Evolutionary conservation across 2,113 vertebrate genomes (phyloP).

Genomic region (Cyprinus carpio): DNA sequence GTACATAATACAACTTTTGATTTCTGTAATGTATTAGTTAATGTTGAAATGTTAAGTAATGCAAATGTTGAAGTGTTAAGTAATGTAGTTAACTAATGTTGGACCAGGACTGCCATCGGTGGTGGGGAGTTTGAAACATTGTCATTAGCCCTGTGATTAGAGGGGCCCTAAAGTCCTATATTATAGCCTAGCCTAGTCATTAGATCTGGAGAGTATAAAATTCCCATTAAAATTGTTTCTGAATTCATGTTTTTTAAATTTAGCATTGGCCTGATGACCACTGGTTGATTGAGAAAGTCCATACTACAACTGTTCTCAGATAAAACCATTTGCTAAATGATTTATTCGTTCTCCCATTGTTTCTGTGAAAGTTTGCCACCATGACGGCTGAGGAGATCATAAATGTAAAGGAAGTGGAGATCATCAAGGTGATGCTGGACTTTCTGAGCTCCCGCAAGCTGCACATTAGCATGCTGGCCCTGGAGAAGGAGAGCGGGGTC

Average conservation of each 20-base stretch:
- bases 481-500: conserved; percentile 96
- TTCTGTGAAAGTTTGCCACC: conserved; percentile 69
- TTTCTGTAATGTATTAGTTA: not conserved
- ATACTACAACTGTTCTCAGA: not conserved
- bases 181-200: not conserved
- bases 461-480: conserved; percentile 96
- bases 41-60: not conserved
- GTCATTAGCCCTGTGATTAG: not conserved
- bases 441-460: conserved; percentile 95
- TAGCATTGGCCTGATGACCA: not conserved
- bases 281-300: not conserved
- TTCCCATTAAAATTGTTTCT: no score
- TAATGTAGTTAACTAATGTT: not conserved
- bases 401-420: conserved; percentile 95
- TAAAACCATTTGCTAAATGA: not conserved
- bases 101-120: not conserved
- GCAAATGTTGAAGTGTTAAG: no score
- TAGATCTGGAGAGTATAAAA: not conserved
- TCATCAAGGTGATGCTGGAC: conserved; percentile 95
- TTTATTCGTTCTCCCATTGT: not conserved
- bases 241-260: not conserved
- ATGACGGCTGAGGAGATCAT: conserved; percentile 98
- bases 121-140: not conserved
- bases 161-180: not conserved
- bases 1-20: not conserved